Base-by-base conservation (phyloP, 30 jellyfish, hydroid and myxozoan species). In the Turritopsis rubra region DNA sequence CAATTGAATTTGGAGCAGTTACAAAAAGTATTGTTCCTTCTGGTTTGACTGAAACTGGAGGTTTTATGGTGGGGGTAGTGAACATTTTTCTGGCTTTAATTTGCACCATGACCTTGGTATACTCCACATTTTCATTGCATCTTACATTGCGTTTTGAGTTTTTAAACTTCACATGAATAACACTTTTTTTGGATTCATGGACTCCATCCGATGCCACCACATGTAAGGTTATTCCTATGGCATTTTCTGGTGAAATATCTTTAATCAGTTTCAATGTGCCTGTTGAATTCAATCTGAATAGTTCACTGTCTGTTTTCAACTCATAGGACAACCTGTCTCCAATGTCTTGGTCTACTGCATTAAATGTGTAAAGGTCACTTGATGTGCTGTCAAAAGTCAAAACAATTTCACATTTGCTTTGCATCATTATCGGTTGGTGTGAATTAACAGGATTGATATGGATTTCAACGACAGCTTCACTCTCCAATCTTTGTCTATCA, bases 401-500 rank as follows among this genome's bases (percentile, higher is more conserved):
- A 75, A 87, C 52, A 75, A 82, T 79, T 54, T 79, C 52, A 23
- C 91, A 53, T 1, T 66, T 72, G 75, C 54, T 79, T 70, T 81
- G 90, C 79, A 31, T 80, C 80, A 93, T 79, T 4, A 83, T 54
- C 18, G 99, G 99, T 68, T 81, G 75, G 66, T 85, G 84, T 75
- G 93, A 89, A 76, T 93, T 93, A 29, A 88, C 86, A 22, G 90
- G 94, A 31, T 88, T 68, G 54, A 93, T 81, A 75, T 65, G 66
- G 70, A 93, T 72, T 22, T 31, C 52, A 52, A 93, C 89, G 18
- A 85, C 18, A 7, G 96, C 89, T 71, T 82, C 88, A 25, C 52
- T 82, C 71, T 82, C 88, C 25, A 22, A 21, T 25, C 86, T 31
- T 21, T 65, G 53, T 16, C 70, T 66, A 9, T 17, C 24, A 16